These are phyloP conservation scores for Lathronympha strigana DNA, from an alignment of 2,888 invertebrate genomes.

Conservation along the genomic window DNA sequence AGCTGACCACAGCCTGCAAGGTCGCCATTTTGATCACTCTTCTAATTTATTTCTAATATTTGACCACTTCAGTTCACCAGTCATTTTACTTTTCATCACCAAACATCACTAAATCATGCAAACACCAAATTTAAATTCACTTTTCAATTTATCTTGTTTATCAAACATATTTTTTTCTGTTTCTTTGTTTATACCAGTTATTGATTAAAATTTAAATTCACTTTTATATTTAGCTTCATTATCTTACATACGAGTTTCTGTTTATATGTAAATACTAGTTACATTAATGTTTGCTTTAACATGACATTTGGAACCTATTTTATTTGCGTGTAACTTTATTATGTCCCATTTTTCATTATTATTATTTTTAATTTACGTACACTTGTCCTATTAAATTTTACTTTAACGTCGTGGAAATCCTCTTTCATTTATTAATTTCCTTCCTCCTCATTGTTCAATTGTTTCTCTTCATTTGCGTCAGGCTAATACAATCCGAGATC, in stretches of 20 bases:
- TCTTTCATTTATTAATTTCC: no score
- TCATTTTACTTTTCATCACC: constrained; percentile 30
- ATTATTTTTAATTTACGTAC: no score
- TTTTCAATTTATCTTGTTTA: neutral
- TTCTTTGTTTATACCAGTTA: neutral
- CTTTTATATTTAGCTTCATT: no score
- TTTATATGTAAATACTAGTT: no score
- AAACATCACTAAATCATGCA: constrained; percentile 23
- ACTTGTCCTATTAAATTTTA: no score
- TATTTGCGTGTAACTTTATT: no score
- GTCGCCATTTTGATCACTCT: constrained; percentile 67
- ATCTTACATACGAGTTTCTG: no score
- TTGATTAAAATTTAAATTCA: neutral
- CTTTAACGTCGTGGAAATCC: no score
- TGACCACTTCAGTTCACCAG: constrained; percentile 45
- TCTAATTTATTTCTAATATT: constrained; percentile 48
- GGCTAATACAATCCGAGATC: constrained; percentile 35
- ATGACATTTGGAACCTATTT: no score
- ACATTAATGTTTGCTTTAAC: no score
- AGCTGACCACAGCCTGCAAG: constrained; percentile 57
- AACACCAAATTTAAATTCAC: neutral
- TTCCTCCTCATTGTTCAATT: constrained; percentile 11
- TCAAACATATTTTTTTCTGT: neutral
- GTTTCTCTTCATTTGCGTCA: constrained; percentile 15
- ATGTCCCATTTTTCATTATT: no score